Conservation (phyloP, 2,888 invertebrate genomes). For the Hyposoter didymator region DNA sequence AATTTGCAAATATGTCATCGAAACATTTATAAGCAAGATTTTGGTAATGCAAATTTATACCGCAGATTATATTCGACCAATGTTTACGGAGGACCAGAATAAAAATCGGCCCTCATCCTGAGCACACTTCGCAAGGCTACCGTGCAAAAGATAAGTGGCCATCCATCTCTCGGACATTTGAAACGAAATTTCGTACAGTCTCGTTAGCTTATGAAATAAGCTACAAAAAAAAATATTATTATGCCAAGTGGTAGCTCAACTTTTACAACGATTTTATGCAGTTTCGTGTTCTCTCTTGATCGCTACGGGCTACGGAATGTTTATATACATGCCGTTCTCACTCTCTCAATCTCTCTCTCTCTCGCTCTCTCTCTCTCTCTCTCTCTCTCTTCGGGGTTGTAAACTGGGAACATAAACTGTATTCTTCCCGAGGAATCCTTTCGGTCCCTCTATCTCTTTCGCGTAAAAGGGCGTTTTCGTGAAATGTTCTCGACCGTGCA, state of each 20-base stretch:
- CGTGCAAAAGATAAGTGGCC: neutral
- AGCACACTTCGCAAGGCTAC: neutral
- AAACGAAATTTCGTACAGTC: neutral
- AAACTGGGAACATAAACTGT: constrained; percentile 59
- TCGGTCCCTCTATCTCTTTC: constrained; percentile 38
- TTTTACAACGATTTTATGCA: constrained; percentile 41
- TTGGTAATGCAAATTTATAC: neutral
- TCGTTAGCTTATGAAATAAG: neutral
- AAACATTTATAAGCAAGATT: neutral
- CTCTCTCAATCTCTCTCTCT: neutral
- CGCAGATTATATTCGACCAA: neutral
- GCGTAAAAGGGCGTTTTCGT: constrained; percentile 56
- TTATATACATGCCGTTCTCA: constrained; percentile 22
- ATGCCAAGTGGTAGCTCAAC: constrained; percentile 32
- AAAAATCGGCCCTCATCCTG: neutral
- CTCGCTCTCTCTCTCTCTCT: neutral
- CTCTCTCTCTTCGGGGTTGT: constrained; percentile 37
- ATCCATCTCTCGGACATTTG: neutral
- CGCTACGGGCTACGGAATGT: constrained; percentile 54
- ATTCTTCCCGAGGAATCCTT: constrained; percentile 36
- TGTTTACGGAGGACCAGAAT: neutral
- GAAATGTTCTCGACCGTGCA: constrained; percentile 58
- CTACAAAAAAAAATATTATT: constrained; percentile 17
- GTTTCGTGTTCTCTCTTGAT: constrained; percentile 24
- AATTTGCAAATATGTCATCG: neutral